Conservation (phyloP, 2,797 vertebrate species). For the Dromococcyx pavoninus region DNA sequence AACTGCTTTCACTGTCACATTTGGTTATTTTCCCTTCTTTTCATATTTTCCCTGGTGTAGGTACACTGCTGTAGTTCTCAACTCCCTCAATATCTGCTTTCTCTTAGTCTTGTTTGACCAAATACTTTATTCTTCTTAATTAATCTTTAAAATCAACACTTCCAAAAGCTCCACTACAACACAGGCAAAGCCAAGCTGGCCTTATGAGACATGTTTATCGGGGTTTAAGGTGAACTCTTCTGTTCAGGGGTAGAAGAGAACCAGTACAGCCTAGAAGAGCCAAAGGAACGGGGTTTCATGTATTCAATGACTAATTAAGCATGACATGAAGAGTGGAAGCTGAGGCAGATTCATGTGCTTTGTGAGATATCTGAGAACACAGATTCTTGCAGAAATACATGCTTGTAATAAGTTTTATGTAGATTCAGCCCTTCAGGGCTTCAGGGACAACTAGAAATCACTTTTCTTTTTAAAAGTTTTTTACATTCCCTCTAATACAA, state of each 20-base stretch:
- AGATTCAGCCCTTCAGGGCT: not conserved
- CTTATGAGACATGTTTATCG: fast-evolving
- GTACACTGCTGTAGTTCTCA: not conserved
- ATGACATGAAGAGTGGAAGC: not conserved
- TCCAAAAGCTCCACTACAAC: not conserved
- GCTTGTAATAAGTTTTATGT: not conserved
- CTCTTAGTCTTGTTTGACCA: not conserved
- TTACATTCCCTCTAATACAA: not conserved
- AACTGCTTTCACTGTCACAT: not conserved
- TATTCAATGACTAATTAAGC: not conserved
- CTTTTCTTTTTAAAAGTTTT: not conserved
- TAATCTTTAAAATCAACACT: not conserved
- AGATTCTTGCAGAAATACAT: not conserved
- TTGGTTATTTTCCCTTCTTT: not conserved
- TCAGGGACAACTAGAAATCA: not conserved
- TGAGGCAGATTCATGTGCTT: fast-evolving
- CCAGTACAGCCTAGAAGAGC: not conserved
- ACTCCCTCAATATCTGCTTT: not conserved
- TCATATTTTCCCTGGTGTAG: not conserved
- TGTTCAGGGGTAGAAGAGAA: not conserved
- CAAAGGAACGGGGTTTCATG: not conserved
- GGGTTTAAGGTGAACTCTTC: not conserved
- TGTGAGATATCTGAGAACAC: not conserved
- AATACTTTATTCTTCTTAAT: not conserved
- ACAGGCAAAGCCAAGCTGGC: not conserved